phyloP scores from a whole-genome alignment of 1,140 invertebrate species.

The Micrasema minimum region DNA sequence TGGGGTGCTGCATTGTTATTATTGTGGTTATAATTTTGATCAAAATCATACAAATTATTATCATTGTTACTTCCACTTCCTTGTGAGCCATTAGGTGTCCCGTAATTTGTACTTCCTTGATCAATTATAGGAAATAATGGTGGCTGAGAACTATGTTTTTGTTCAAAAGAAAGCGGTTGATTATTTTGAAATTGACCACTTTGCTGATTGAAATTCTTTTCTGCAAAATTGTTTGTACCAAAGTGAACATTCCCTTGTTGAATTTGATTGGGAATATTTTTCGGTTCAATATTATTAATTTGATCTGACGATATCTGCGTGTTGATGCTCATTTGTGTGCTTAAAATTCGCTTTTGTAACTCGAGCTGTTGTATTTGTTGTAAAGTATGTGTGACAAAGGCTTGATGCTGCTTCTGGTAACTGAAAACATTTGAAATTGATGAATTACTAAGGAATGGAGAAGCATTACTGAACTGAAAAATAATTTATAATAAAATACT shows the following conservation, averaged over 20 bases:
- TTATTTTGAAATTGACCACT: constrained; percentile 52
- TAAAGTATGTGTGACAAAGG: constrained; percentile 90
- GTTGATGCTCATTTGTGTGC: constrained; percentile 68
- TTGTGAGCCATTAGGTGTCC: constrained; percentile 39
- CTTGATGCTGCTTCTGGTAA: constrained; percentile 93
- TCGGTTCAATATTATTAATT: constrained; percentile 44
- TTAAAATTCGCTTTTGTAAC: constrained; percentile 80
- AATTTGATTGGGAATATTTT: constrained; percentile 40
- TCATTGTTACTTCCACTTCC: constrained; percentile 53
- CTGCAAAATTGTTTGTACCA: constrained; percentile 55
- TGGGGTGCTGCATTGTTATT: constrained; percentile 30
- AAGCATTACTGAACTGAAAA: too few species aligned
- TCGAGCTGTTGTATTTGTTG: constrained; percentile 88
- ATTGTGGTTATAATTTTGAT: constrained; percentile 40
- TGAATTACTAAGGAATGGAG: too few species aligned
- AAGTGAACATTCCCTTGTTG: constrained; percentile 55
- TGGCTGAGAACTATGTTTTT: constrained; percentile 37
- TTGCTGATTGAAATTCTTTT: constrained; percentile 58
- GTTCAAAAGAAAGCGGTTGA: constrained; percentile 39
- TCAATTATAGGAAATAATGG: constrained; percentile 38
- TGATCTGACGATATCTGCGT: constrained; percentile 54
- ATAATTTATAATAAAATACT: constrained; percentile 4
- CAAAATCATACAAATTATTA: constrained; percentile 50
- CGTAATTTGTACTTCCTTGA: constrained; percentile 31
- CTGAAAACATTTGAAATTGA: constrained; percentile 58